A percentile compares a stretch with the other conserved stretches of the same genome.
Evolutionary conservation across 2,113 vertebrate genomes (phyloP).

Genomic region (Oncorhynchus nerka): DNA sequence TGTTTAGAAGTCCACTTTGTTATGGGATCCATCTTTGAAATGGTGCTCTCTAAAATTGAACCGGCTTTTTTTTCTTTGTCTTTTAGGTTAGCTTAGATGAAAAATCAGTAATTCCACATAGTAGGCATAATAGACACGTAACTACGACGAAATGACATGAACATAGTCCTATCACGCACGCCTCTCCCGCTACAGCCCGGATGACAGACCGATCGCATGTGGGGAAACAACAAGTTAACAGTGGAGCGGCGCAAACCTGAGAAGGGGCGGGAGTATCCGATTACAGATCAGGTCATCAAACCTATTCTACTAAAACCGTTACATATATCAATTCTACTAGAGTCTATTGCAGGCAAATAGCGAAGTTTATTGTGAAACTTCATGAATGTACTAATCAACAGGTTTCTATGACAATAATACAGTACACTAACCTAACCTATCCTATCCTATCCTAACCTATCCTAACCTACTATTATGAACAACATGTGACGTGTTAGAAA

Average conservation of each 20-base stretch:
- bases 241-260: conserved; percentile 1
- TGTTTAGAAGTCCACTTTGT: conserved; percentile 66
- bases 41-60: not conserved
- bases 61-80: not conserved
- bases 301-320: not conserved
- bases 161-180: not conserved
- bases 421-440: no score
- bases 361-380: no score
- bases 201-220: not conserved
- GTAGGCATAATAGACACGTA: not conserved
- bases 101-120: not conserved
- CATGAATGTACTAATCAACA: no score
- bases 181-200: not conserved
- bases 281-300: conserved; percentile 29
- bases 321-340: not conserved
- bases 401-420: no score
- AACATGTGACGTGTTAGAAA: no score
- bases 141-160: not conserved
- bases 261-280: conserved; percentile 31
- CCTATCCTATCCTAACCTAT: no score
- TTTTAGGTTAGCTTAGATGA: not conserved
- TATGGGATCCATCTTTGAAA: conserved; percentile 66
- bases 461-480: no score
- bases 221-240: not conserved
- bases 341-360: not conserved